Base-by-base conservation (phyloP, 2,113 vertebrate species). In the Mola mola region DNA sequence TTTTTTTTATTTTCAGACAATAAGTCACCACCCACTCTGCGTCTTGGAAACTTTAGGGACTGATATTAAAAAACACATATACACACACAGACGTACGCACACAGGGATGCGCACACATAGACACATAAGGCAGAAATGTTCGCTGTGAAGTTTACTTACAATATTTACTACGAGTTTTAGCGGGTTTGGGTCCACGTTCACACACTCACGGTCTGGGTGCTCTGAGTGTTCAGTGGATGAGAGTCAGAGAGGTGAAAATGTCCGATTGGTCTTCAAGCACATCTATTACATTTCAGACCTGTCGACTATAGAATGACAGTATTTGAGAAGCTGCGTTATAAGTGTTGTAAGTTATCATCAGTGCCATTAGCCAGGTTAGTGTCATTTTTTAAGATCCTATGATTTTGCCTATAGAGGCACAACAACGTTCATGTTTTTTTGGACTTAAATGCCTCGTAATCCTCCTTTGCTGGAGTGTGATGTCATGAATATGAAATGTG, bases 1-100 rank as follows among this genome's bases (percentile, higher is more conserved):
- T n/a, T n/a, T n/a, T n/a, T n/a, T 72, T 22, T 78, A 74, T 84
- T 74, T 74, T 64, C 64, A 77, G 69, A 65, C 65, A 52, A 52
- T 79, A 73, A 72, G 62, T 82, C 59, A 75, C 52, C 60, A 57
- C 52, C 77, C 65, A 65, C 74, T 72, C 51, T 17, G 64, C 75
- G 46, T 60, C 58, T 29, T 26, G 26, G 41, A 47, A 73, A 73
- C 70, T 61, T 73, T 50, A 57, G 67, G 48, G 74, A 51, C 41
- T 44, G 38, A 70, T 78, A 73, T 61, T 71, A 72, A 79, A 73
- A 68, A 62, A 68, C 2, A 4, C 1, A 31, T 17, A 16, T 25
- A 56, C 47, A 50, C 42, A 19, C 37, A 41, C 24, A 16, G 11
- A 40, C n/a, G 4, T 17, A 17, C 37, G 16, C 37, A 42, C 40